A percentile compares a stretch with the other conserved stretches of the same genome.
phyloP scores from a whole-genome alignment of 2,888 invertebrate species.

The Apamea anceps region DNA sequence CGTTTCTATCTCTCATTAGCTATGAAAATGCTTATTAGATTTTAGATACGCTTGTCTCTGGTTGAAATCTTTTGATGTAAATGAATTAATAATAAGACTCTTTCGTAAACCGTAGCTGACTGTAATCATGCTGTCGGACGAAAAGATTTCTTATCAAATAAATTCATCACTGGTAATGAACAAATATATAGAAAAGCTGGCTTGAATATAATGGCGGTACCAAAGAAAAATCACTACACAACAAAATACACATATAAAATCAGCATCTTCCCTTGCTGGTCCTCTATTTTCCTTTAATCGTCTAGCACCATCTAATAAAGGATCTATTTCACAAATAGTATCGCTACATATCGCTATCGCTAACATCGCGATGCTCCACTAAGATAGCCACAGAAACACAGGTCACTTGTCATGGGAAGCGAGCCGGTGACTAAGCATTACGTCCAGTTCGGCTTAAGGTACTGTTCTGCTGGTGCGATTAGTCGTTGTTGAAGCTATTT shows the following conservation, averaged over 20 bases:
- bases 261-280: not conserved
- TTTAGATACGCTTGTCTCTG: constrained; percentile 38
- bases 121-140: too few species aligned
- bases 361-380: constrained; percentile 69
- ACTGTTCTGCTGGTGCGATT: constrained; percentile 53
- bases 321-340: constrained; percentile 36
- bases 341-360: constrained; percentile 57
- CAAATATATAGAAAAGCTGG: not conserved
- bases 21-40: constrained; percentile 44
- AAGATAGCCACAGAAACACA: constrained; percentile 65
- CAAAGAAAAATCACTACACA: not conserved
- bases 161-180: not conserved
- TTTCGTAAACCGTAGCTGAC: not conserved
- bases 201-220: not conserved
- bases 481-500: not conserved
- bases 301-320: constrained; percentile 42
- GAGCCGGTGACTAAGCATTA: constrained; percentile 76
- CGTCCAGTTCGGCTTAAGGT: constrained; percentile 67
- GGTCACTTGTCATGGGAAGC: constrained; percentile 80
- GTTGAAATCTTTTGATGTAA: constrained; percentile 34
- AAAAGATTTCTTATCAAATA: not conserved
- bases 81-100: constrained; percentile 12
- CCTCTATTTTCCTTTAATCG: not conserved
- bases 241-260: not conserved
- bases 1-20: constrained; percentile 24